Base-by-base conservation (phyloP, 2,797 vertebrate species). In the Clarias laeviceps region DNA sequence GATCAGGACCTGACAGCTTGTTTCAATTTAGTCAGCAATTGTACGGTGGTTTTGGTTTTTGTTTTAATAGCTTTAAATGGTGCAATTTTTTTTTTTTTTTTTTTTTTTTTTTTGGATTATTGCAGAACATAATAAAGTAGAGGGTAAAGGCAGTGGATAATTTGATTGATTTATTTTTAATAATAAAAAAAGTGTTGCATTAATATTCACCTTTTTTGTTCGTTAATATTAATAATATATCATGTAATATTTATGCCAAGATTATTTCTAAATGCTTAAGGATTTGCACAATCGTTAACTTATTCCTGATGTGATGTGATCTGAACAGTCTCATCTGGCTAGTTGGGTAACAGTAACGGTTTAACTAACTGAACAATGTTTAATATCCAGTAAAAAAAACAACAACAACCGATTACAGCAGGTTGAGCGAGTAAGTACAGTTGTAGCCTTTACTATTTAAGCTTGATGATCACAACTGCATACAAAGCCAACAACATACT, bases 21-120 rank as follows among this genome's bases (percentile, higher is more conserved):
- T 12, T 6, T 74, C 18, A 56, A 0, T 82, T 85, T 18, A 34
- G 8, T 15, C 7, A 24, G 34, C 15, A 29, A 80, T 80, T 84
- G 37, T 62, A 66, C 62, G 24, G 40, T 84, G 65, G 54, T 81
- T 77, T 81, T n/a, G 32, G 34, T 68, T 68, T 76, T 45, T 54
- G 22, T 61, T 54, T 57, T 17, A 59, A 72, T 20, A 61, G n/a
- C 3, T 61, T 45, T 72, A 83, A 61, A 66, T 80, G 61, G 37
- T 61, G 62, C n/a, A 80, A 73, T 34, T 57, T 3, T 4, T 37
- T 40, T 40, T 7, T 4, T 32, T 62, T 62, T 40, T 40, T 7
- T 4, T 32, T 62, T 62, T 78, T 83, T 78, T 32, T 37, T 2
- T 7, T 61, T 83, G 32, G 0, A 3, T 45, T n/a, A 62, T 5